Evolutionary conservation across 2,888 invertebrate genomes (phyloP).

Genomic region (Crioceris asparagi): DNA sequence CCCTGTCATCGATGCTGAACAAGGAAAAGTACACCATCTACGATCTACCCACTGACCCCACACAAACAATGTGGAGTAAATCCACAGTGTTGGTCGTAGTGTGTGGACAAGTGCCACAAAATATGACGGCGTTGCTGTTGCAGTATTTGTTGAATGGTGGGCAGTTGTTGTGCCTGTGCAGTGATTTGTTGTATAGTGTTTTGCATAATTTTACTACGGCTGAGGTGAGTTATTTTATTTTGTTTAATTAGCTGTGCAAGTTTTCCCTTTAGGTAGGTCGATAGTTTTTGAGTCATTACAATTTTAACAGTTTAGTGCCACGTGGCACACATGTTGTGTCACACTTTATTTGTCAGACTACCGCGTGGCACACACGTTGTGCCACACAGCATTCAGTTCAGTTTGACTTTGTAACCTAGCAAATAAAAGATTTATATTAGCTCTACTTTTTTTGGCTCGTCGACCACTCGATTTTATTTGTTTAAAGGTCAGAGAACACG

Average conservation of each 20-base stretch:
- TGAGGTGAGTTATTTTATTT: no score
- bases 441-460: background rate
- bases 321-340: no score
- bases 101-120: conserved; percentile 60
- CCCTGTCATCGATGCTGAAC: conserved; percentile 57
- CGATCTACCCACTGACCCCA: conserved; percentile 38
- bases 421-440: no score
- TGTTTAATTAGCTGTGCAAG: no score
- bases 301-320: no score
- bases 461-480: conserved; percentile 2
- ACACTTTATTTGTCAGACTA: no score
- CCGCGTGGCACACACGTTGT: no score
- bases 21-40: conserved; percentile 63
- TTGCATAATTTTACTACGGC: conserved; percentile 75
- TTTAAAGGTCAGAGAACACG: conserved; percentile 63
- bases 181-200: conserved; percentile 66
- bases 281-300: no score
- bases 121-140: conserved; percentile 55
- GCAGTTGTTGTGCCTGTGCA: conserved; percentile 66
- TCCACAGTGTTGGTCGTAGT: conserved; percentile 53
- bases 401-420: no score
- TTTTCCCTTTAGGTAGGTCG: background rate
- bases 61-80: conserved; percentile 28
- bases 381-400: no score
- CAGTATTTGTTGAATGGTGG: conserved; percentile 66